Conservation (phyloP, 2,113 vertebrate species). For the Paradisaea rubra region DNA sequence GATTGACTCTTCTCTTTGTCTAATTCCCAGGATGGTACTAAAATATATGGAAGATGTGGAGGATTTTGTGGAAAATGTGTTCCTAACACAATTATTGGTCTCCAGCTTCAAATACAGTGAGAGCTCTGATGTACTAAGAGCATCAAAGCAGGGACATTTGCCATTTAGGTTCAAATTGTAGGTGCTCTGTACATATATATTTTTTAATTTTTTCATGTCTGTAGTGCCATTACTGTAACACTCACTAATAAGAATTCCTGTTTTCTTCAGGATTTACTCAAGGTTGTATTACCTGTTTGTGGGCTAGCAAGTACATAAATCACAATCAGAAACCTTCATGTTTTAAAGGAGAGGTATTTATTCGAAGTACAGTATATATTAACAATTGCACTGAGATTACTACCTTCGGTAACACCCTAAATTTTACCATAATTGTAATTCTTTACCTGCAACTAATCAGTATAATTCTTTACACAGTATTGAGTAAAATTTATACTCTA, state of each 20-base stretch:
- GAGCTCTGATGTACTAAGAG: neutral
- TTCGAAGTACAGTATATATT: neutral
- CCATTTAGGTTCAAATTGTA: neutral
- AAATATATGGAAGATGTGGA: slow-evolving; percentile 92
- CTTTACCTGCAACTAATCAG: neutral
- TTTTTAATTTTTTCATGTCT: neutral
- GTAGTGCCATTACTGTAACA: neutral
- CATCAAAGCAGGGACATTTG: neutral
- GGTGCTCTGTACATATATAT: slow-evolving; percentile 36
- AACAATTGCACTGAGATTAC: neutral
- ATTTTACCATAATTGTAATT: neutral
- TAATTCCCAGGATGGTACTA: slow-evolving; percentile 83
- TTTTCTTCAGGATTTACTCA: neutral
- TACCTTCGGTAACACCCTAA: neutral
- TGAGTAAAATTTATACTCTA: neutral
- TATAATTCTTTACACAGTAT: neutral
- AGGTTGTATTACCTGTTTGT: neutral
- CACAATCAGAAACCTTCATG: neutral
- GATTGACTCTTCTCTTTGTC: neutral
- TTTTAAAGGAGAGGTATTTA: neutral
- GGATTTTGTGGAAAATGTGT: slow-evolving; percentile 96
- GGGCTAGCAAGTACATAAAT: neutral
- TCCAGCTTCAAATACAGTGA: slow-evolving; percentile 84
- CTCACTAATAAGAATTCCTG: neutral
- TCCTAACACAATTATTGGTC: slow-evolving; percentile 80